Percentiles rank a stretch among this genome's conserved stretches.
Evolutionary conservation across 2,888 invertebrate species (phyloP).

Genomic region (Polia nebulosa): DNA sequence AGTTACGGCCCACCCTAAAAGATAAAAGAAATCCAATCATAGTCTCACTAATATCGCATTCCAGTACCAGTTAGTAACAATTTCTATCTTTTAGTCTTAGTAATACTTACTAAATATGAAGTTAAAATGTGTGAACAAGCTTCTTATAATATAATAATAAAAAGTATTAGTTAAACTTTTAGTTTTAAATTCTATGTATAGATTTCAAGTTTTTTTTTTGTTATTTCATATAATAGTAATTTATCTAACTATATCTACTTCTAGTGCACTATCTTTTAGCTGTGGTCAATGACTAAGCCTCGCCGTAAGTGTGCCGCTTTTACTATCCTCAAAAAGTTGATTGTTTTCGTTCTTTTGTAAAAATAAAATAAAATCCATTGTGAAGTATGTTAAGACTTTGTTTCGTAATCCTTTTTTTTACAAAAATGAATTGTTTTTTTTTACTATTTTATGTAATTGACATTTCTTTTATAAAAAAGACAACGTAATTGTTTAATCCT

Average conservation of each 20-base stretch:
- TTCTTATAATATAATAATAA: conserved; percentile 89
- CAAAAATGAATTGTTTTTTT: conserved; percentile 40
- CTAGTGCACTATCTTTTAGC: conserved; percentile 90
- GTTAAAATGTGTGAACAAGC: conserved; percentile 91
- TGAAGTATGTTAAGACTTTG: conserved; percentile 17
- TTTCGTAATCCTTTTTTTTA: conserved; percentile 33
- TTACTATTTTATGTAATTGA: conserved; percentile 59
- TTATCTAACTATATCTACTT: conserved; percentile 88
- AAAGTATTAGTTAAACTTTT: conserved; percentile 90
- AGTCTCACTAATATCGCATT: conserved; percentile 81
- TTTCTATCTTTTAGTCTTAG: conserved; percentile 81
- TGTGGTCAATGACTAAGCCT: conserved; percentile 88
- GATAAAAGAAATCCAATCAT: conserved; percentile 72
- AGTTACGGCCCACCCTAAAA: conserved; percentile 74
- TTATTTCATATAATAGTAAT: conserved; percentile 85
- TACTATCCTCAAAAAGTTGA: conserved; percentile 48
- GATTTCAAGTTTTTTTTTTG: conserved; percentile 87
- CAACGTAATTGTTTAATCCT: background rate
- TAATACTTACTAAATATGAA: conserved; percentile 88
- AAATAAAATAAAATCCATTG: conserved; percentile 21
- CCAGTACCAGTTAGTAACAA: conserved; percentile 78
- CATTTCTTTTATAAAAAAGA: conserved; percentile 47
- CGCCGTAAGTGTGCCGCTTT: conserved; percentile 78
- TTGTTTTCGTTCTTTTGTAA: conserved; percentile 41
- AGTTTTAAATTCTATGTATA: conserved; percentile 90